Base-by-base conservation (phyloP, 2,113 vertebrate species). In the Echinops telfairi region DNA sequence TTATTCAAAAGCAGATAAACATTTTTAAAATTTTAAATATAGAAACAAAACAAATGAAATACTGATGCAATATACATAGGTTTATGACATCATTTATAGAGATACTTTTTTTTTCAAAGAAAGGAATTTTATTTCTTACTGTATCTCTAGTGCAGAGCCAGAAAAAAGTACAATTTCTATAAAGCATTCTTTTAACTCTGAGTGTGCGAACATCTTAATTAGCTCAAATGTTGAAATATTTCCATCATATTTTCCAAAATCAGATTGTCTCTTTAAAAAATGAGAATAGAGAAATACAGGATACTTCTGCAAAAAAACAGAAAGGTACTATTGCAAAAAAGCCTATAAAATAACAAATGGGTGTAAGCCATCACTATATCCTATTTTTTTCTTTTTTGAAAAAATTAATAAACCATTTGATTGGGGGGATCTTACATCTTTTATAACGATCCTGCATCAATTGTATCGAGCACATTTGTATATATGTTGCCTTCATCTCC, bases 171-270 rank as follows among this genome's bases (percentile, higher is more conserved):
- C 73, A 85, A 89, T 47, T 83, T 2, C 1, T 70, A n/a, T 70
- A 96, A 96, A 70, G 40, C 62, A 6, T 3, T 71, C 88, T n/a
- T 93, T 96, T 86, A 90, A 58, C 73, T 84, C 60, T 19, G 9
- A 84, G 57, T 77, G 40, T 84, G 7, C 6, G 83, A 40, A 47
- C 7, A 9, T 95, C 22, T 92, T 96, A 10, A 53, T 53, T 86
- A 93, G 91, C 90, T 5, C 91, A 95, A 29, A 86, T 91, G 81
- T 78, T 94, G 66, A 76, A 83, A 19, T 53, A 29, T 91, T 60
- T 92, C 36, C 60, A 53, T 95, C 85, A 14, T 71, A 31, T 76
- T 95, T 68, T 90, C 33, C 78, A 43, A 95, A 94, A 53, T 60
- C 81, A 92, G 7, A 38, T 84, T 95, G 91, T 86, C 20, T 87